These are phyloP conservation scores for Vanacampus margaritifer DNA, from an alignment of 2,113 vertebrate genomes.

Conservation along the genomic window DNA sequence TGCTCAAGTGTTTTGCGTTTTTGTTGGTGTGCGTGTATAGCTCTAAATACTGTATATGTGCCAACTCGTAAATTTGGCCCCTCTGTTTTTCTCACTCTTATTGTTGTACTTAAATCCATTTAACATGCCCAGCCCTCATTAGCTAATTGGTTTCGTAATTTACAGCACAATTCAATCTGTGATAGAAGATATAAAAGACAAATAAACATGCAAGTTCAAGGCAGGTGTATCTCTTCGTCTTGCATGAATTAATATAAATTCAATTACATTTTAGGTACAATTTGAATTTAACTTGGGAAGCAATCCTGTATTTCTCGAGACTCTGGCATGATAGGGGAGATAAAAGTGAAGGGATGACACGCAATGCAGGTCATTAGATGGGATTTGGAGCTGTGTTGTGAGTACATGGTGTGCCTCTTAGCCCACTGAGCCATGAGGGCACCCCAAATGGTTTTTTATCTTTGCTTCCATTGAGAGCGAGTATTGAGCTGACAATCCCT, in stretches of 20 bases:
- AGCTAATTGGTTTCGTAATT: slow-evolving; percentile 63
- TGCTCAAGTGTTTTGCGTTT: slow-evolving; percentile 28
- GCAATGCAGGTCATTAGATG: slow-evolving; percentile 60
- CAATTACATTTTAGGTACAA: background rate
- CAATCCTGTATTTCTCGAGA: slow-evolving; percentile 15
- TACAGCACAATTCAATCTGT: slow-evolving; percentile 45
- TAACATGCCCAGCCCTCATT: slow-evolving; percentile 60
- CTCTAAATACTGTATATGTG: slow-evolving; percentile 26
- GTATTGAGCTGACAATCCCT: slow-evolving; percentile 68
- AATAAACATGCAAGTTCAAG: slow-evolving; percentile 11
- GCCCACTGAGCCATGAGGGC: slow-evolving; percentile 64
- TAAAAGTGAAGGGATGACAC: slow-evolving; percentile 54
- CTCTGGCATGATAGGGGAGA: slow-evolving; percentile 31
- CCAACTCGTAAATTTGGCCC: slow-evolving; percentile 49
- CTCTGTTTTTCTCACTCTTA: slow-evolving; percentile 47
- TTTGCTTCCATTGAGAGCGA: slow-evolving; percentile 53
- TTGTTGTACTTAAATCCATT: slow-evolving; percentile 54
- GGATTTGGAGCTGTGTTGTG: slow-evolving; percentile 59
- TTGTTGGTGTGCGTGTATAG: slow-evolving; percentile 12
- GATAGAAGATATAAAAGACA: slow-evolving; percentile 24
- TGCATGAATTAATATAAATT: background rate
- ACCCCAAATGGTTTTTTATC: slow-evolving; percentile 69
- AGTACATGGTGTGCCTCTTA: slow-evolving; percentile 60
- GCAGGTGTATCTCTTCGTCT: slow-evolving; percentile 10
- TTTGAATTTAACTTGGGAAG: background rate